phyloP scores from a whole-genome alignment of 2,113 vertebrate genomes.

The Tichodroma muraria region DNA sequence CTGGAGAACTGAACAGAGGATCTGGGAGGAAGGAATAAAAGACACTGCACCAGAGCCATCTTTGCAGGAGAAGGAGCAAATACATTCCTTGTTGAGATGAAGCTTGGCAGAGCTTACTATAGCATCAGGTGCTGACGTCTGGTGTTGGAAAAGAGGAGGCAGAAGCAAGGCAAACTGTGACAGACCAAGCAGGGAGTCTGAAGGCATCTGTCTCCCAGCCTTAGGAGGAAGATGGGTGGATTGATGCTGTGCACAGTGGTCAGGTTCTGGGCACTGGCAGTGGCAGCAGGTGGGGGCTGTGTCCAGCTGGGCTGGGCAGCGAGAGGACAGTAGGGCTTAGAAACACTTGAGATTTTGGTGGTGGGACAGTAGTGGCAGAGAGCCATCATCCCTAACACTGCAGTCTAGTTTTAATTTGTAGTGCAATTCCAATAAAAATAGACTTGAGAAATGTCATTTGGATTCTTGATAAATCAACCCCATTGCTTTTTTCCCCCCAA shows the following conservation, averaged over 20 bases:
- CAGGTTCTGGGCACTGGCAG: neutral
- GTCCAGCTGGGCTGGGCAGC: neutral
- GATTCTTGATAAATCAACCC: neutral
- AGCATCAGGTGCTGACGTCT: slow-evolving; percentile 63
- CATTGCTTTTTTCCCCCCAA: neutral
- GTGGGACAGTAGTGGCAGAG: neutral
- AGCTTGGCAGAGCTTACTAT: slow-evolving; percentile 37
- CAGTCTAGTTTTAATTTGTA: neutral
- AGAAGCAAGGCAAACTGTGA: slow-evolving; percentile 57
- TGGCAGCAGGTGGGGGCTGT: neutral
- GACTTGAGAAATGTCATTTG: neutral
- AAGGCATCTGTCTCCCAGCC: slow-evolving; percentile 37
- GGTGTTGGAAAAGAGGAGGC: slow-evolving; percentile 50
- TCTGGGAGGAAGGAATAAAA: slow-evolving; percentile 6
- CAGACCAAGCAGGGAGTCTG: slow-evolving; percentile 54
- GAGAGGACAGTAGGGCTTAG: neutral
- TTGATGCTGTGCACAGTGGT: neutral
- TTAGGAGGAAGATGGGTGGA: neutral
- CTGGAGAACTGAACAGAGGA: neutral
- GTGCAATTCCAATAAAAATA: neutral
- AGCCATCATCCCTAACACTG: neutral
- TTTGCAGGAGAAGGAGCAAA: slow-evolving; percentile 39
- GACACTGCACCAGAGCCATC: neutral
- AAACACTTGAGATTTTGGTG: neutral
- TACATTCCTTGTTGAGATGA: slow-evolving; percentile 29